Evolutionary conservation across 2,888 invertebrate species (phyloP).

Genomic region (Chrysodeixis includens): DNA sequence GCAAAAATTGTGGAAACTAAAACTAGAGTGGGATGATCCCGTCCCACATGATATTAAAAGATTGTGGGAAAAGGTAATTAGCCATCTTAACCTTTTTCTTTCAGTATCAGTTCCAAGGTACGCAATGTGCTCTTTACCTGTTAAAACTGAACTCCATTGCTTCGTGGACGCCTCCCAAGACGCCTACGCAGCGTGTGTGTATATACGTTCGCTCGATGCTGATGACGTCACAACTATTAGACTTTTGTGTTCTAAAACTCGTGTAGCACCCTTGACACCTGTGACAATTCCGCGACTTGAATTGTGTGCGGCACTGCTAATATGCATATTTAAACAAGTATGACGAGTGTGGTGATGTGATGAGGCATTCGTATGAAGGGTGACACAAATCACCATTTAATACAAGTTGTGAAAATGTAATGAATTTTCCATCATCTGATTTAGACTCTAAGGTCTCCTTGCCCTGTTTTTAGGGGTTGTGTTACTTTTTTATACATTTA

Average conservation of each 20-base stretch:
- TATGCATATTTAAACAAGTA: too few relatives aligned
- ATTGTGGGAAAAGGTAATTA: not conserved
- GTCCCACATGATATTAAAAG: constrained; percentile 5
- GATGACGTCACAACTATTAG: constrained; percentile 6
- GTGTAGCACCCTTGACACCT: constrained; percentile 46
- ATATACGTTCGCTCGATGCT: constrained; percentile 21
- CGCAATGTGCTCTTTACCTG: constrained; percentile 5
- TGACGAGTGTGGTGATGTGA: too few relatives aligned
- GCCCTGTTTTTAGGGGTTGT: too few relatives aligned
- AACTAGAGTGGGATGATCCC: constrained; percentile 10
- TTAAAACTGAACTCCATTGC: constrained; percentile 26
- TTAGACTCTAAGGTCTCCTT: too few relatives aligned
- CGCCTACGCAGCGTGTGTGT: constrained; percentile 28
- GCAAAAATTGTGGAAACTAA: not conserved
- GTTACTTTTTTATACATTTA: too few relatives aligned
- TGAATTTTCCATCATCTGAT: too few relatives aligned
- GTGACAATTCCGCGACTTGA: too few relatives aligned
- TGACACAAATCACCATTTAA: too few relatives aligned
- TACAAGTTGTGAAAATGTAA: too few relatives aligned
- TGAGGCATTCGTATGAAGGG: too few relatives aligned
- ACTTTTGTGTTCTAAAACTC: constrained; percentile 43
- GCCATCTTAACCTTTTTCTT: not conserved
- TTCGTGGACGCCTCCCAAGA: constrained; percentile 39
- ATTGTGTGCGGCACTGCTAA: too few relatives aligned
- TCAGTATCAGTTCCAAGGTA: constrained; percentile 6